Percentiles rank a stretch among this genome's conserved stretches.
These are phyloP conservation scores for Psilanteris sp. DNA, from an alignment of 1,140 invertebrate species.

Conservation along the genomic window DNA sequence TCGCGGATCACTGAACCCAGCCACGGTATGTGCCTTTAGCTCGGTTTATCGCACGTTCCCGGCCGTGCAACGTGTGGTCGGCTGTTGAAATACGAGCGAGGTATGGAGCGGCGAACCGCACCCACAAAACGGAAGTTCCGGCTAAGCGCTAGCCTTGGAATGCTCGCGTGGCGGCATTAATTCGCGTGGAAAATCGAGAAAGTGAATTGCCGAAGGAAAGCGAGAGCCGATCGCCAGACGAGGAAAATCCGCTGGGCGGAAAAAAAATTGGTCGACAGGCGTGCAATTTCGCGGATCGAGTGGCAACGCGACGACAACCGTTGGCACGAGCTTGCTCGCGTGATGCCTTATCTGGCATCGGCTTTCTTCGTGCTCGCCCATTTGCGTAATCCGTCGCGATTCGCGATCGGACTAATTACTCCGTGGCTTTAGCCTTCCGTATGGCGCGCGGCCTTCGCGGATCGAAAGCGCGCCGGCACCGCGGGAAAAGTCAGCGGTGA, in stretches of 20 bases:
- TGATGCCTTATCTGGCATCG: no score
- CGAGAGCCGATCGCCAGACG: no score
- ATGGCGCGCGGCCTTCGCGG: slow-evolving; percentile 3
- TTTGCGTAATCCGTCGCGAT: no score
- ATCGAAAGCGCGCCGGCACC: slow-evolving; percentile 27
- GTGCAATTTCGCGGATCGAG: no score
- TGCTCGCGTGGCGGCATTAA: slow-evolving; percentile 29
- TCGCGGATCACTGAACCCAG: slow-evolving; percentile 71
- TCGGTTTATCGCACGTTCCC: slow-evolving; percentile 46
- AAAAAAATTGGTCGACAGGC: no score
- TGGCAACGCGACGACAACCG: no score
- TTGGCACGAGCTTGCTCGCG: no score
- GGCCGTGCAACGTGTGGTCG: slow-evolving; percentile 38
- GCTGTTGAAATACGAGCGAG: slow-evolving; percentile 51
- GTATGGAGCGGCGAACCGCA: slow-evolving; percentile 45
- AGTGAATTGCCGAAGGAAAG: slow-evolving; percentile 34
- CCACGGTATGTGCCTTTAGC: slow-evolving; percentile 44
- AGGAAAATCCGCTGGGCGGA: slow-evolving; percentile 30
- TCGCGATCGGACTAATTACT: no score
- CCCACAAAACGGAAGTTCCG: slow-evolving; percentile 69
- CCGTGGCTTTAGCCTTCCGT: slow-evolving; percentile 2
- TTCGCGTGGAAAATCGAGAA: slow-evolving; percentile 48
- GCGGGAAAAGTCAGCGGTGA: slow-evolving; percentile 35
- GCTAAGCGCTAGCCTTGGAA: slow-evolving; percentile 59
- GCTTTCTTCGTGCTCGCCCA: no score